phyloP scores from a whole-genome alignment of 2,797 vertebrate genomes.

The Anisognathus igniventris region DNA sequence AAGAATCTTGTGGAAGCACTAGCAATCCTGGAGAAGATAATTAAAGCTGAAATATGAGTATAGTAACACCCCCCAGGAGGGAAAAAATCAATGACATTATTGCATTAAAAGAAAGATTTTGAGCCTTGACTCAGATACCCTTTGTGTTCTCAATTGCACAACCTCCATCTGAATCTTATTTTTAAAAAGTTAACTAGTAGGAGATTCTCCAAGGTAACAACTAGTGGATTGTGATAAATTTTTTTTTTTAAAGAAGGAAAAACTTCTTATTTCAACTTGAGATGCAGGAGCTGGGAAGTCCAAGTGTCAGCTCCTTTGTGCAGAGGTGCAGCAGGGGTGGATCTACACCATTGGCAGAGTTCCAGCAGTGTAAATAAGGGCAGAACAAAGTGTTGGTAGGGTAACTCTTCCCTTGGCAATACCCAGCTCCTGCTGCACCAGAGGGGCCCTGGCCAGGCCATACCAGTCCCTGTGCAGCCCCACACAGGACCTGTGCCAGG shows the following conservation, averaged over 20 bases:
- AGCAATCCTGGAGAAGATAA: neutral
- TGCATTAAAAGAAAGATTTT: neutral
- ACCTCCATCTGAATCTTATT: neutral
- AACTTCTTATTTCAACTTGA: neutral
- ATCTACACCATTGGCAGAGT: neutral
- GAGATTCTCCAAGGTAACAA: neutral
- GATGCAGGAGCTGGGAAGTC: neutral
- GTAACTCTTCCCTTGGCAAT: neutral
- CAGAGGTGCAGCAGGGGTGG: neutral
- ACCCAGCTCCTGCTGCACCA: neutral
- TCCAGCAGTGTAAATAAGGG: neutral
- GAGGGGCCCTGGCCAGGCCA: neutral
- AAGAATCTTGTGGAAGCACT: neutral
- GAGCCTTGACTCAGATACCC: neutral
- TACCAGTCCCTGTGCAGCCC: neutral
- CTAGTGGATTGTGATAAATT: neutral
- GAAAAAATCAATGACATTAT: neutral
- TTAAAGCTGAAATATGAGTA: slow-evolving; percentile 5
- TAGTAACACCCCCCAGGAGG: neutral
- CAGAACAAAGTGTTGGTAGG: neutral
- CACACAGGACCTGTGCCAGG: neutral
- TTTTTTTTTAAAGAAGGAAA: neutral
- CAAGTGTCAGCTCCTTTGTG: neutral
- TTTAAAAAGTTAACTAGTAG: neutral
- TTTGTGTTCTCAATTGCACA: neutral